Evolutionary conservation across 1,140 invertebrate genomes (phyloP), one percentile per base, ranked within the genome.

Genomic region (Cotesia glomerata): DNA sequence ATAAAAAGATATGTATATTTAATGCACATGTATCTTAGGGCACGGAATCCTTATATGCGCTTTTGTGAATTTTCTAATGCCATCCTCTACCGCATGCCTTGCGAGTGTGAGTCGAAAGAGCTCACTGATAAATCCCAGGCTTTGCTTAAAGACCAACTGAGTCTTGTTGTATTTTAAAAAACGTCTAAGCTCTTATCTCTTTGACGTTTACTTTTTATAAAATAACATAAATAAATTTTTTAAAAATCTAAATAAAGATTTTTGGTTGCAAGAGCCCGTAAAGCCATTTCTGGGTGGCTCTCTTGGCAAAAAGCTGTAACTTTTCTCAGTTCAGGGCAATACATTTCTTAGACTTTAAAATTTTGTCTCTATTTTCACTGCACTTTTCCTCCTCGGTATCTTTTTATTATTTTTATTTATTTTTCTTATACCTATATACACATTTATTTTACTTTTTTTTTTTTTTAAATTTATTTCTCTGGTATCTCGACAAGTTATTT

Each of bases 61-160:
- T 45, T 35, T 69, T 69, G 65, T 72, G 70, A 51, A 65, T 72
- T 72, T 66, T 66, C 16, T 51, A 72, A 66, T 72, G 52, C 45
- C 61, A 35, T 13, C 16, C 51, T 13, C 51, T 49, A 36, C 70
- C 63, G 63, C 62, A 72, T 72, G 52, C 70, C 63, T 72, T 72
- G 64, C 49, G 39, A 45, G 8, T 8, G 7, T 11, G 39, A 45
- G 7, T 5, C 39, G 39, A 62, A 26, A 11, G 56, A 52, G 58
- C 32, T 13, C 54, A 45, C 18, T 72, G 51, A 34, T 58, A 66
- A 72, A 72, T 72, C 63, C 54, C 13, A 59, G 51, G 51, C 34
- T 66, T 66, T 39, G 59, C 36, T 66, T 36, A 51, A 56, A 71
- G 62, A 72, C 35, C 14, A 5, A 34, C 5, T 14, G 18, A 45